Conservation (phyloP, 1,140 invertebrate species). For the Sinella curviseta region DNA sequence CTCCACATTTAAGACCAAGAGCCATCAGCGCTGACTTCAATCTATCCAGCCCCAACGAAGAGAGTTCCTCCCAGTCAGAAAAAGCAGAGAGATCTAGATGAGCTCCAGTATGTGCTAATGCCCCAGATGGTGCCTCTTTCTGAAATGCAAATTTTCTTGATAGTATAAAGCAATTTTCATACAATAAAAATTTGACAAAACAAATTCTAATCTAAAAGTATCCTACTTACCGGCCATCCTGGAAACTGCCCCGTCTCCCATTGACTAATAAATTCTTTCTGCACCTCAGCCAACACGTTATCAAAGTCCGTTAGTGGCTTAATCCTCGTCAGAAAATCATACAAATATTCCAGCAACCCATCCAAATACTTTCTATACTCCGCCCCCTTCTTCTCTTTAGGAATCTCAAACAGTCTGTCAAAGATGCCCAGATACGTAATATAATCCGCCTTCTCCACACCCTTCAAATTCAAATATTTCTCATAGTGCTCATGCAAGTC, state of each 20-base stretch:
- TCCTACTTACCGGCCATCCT: constrained; percentile 80
- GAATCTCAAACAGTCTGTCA: constrained; percentile 94
- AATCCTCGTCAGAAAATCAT: constrained; percentile 79
- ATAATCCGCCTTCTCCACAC: constrained; percentile 95
- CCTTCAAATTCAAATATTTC: constrained; percentile 95
- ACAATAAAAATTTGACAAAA: not conserved
- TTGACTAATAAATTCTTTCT: constrained; percentile 79
- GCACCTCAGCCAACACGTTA: constrained; percentile 73
- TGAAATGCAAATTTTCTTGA: constrained; percentile 55
- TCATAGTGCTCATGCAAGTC: constrained; percentile 98
- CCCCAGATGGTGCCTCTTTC: constrained; percentile 88
- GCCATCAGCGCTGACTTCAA: constrained; percentile 97
- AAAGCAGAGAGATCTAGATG: constrained; percentile 96
- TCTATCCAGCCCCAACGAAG: constrained; percentile 92
- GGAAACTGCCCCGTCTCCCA: constrained; percentile 88
- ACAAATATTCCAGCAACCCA: constrained; percentile 81
- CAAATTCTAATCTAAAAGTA: constrained; percentile 8
- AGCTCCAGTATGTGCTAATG: constrained; percentile 86
- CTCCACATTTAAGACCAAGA: constrained; percentile 96
- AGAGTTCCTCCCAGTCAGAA: constrained; percentile 89
- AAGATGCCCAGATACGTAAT: constrained; percentile 91
- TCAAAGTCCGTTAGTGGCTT: constrained; percentile 88
- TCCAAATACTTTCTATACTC: constrained; percentile 90
- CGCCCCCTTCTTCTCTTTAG: constrained; percentile 89
- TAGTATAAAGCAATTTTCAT: not conserved